These are phyloP conservation scores for Drosophila funebris DNA, from an alignment of 1,140 invertebrate genomes.

Conservation along the genomic window DNA sequence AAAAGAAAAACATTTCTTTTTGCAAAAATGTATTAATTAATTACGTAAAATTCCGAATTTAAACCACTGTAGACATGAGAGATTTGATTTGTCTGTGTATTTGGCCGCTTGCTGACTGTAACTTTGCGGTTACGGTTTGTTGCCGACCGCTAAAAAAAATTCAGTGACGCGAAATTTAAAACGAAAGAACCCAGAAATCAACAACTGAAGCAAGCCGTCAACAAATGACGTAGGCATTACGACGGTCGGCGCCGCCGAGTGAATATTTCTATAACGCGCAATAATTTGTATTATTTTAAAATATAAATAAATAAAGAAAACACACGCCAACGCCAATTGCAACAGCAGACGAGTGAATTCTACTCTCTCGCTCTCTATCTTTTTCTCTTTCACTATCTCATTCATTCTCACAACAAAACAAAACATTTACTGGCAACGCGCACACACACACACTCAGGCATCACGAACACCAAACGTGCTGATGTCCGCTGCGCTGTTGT, in stretches of 20 bases:
- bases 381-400: conserved; percentile 19
- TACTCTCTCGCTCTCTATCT: conserved; percentile 17
- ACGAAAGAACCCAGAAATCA: conserved; percentile 28
- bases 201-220: conserved; percentile 21
- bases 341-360: conserved; percentile 37
- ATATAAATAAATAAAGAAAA: conserved; percentile 29
- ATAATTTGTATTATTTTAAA: conserved; percentile 40
- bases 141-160: conserved; percentile 21
- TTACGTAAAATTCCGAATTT: conserved; percentile 3
- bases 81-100: conserved; percentile 2
- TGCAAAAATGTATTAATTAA: conserved; percentile 1
- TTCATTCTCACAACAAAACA: conserved; percentile 73
- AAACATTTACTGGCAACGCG: conserved; percentile 69
- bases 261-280: conserved; percentile 45
- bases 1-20: conserved; percentile 2
- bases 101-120: conserved; percentile 15
- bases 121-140: conserved; percentile 28
- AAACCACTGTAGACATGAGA: conserved; percentile 19
- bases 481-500: conserved; percentile 61
- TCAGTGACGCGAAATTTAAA: conserved; percentile 28
- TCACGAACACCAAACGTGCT: conserved; percentile 51
- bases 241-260: neutral
- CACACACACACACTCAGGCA: neutral
- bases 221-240: conserved; percentile 33
- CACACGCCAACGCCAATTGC: conserved; percentile 31